phyloP scores from a whole-genome alignment of 23 tunicate species.

The Diplosoma virens region DNA sequence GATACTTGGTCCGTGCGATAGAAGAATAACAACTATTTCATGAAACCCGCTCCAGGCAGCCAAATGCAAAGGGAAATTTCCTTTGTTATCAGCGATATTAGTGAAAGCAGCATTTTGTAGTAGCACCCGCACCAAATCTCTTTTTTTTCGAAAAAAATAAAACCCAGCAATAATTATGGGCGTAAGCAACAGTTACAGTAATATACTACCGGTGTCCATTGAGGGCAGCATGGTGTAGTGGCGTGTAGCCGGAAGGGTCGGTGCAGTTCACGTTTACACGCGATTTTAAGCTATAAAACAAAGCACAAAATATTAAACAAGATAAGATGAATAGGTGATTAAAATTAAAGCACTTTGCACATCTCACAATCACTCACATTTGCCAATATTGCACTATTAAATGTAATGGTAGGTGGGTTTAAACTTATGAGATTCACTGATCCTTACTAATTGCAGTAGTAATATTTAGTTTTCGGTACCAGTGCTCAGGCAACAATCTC shows the following conservation, averaged over 20 bases:
- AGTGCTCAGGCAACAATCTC: no score
- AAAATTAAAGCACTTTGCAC: not conserved
- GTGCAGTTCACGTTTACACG: constrained; percentile 71
- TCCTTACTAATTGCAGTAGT: no score
- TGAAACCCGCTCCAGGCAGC: constrained; percentile 81
- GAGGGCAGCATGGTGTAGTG: constrained; percentile 82
- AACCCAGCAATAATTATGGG: not conserved
- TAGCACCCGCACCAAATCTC: constrained; percentile 43
- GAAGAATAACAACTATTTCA: constrained; percentile 43
- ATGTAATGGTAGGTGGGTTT: no score
- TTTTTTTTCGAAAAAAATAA: not conserved
- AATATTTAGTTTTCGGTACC: no score
- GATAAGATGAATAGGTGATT: not conserved
- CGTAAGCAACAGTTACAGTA: not conserved
- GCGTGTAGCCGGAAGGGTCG: constrained; percentile 74
- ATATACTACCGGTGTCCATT: constrained; percentile 70
- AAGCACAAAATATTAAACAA: not conserved
- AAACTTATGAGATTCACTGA: no score
- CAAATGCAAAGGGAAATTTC: constrained; percentile 67
- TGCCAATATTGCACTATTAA: no score
- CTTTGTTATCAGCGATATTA: constrained; percentile 44
- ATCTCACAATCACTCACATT: no score
- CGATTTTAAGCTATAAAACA: constrained; percentile 54
- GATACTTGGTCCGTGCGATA: constrained; percentile 74
- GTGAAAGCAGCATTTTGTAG: constrained; percentile 56